phyloP scores from a whole-genome alignment of 2,888 invertebrate species.

The Dilophus febrilis region DNA sequence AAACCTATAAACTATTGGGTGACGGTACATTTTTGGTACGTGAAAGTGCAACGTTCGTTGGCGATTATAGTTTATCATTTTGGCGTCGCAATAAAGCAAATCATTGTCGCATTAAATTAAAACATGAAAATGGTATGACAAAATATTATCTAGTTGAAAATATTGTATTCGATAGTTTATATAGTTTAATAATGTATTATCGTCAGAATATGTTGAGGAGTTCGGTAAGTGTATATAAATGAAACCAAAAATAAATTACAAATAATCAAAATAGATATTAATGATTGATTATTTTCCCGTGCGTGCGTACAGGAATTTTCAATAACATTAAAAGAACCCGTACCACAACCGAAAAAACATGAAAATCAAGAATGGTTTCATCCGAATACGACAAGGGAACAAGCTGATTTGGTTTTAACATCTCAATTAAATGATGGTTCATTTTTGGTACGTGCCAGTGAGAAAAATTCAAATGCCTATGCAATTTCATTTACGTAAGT shows the following conservation, averaged over 20 bases:
- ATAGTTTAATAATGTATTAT: conserved; percentile 81
- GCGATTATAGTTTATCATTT: conserved; percentile 89
- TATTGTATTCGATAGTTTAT: conserved; percentile 78
- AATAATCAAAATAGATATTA: conserved; percentile 1
- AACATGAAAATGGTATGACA: conserved; percentile 72
- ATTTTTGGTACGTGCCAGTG: conserved; percentile 83
- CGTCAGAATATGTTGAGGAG: conserved; percentile 71
- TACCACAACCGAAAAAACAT: conserved; percentile 89
- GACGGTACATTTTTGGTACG: conserved; percentile 87
- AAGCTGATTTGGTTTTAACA: conserved; percentile 70
- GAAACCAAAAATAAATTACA: not conserved
- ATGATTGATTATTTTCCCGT: conserved; percentile 9
- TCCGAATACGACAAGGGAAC: conserved; percentile 55
- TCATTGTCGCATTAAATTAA: conserved; percentile 81
- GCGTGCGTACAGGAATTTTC: conserved; percentile 79
- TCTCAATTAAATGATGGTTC: conserved; percentile 80
- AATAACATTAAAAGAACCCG: conserved; percentile 74
- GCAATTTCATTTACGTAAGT: conserved; percentile 81
- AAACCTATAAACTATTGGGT: conserved; percentile 61
- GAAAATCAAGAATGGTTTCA: conserved; percentile 91
- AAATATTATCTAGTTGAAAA: conserved; percentile 84
- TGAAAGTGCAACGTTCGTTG: conserved; percentile 89
- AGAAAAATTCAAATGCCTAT: conserved; percentile 68
- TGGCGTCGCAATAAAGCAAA: conserved; percentile 80
- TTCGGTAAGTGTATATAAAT: conserved; percentile 34